phyloP scores from a whole-genome alignment of 2,797 vertebrate genomes.

The Myotis myotis region DNA sequence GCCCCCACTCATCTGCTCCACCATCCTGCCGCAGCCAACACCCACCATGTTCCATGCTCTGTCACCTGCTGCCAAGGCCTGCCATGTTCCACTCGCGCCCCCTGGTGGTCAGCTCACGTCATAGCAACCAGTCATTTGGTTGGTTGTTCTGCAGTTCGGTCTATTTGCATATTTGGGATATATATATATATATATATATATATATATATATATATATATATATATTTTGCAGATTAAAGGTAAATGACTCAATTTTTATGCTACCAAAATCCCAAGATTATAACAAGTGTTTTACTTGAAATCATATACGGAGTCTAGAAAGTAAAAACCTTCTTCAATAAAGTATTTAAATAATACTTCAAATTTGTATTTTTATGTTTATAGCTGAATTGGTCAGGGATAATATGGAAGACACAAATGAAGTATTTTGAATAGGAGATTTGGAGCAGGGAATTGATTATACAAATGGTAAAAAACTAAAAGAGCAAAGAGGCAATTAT shows the following conservation, averaged over 20 bases:
- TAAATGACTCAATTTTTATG: neutral
- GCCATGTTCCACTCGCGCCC: no score
- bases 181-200: no score
- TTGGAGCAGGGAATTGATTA: neutral
- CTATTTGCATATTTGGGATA: no score
- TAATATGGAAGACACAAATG: neutral
- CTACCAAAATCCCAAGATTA: neutral
- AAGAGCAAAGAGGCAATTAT: neutral
- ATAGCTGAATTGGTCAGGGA: neutral
- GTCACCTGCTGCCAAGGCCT: no score
- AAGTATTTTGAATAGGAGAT: neutral
- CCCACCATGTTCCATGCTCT: no score
- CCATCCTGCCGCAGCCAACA: no score
- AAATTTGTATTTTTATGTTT: neutral
- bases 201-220: no score
- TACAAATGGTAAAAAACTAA: neutral
- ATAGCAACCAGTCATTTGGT: no score
- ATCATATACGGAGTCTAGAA: neutral
- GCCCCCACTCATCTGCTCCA: no score
- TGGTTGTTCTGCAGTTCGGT: no score
- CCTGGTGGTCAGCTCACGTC: no score
- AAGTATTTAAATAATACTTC: neutral
- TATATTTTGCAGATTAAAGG: neutral
- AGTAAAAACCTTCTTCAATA: slow-evolving; percentile 7
- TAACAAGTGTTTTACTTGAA: neutral